Percentiles rank a stretch among this genome's conserved stretches.
Conservation (phyloP, 1,140 invertebrate genomes). For the Nasonia giraulti region DNA sequence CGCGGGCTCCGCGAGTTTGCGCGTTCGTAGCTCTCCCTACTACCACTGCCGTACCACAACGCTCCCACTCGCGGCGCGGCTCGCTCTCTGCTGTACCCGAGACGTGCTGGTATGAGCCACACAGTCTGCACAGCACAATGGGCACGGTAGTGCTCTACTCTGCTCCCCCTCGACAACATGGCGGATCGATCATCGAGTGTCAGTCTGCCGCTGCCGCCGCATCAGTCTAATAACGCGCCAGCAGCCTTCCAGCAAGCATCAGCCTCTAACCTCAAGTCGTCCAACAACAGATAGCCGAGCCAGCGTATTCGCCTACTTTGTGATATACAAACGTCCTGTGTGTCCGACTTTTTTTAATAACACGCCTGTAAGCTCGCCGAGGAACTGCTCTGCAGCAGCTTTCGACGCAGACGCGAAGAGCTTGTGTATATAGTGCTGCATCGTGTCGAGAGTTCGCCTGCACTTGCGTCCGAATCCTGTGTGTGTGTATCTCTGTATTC, state of each 20-base stretch:
- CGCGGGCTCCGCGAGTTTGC: background rate
- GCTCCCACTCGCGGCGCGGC: background rate
- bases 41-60: background rate
- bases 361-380: background rate
- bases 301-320: background rate
- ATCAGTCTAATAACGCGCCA: background rate
- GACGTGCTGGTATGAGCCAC: background rate
- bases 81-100: background rate
- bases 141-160: constrained; percentile 15
- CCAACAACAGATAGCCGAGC: background rate
- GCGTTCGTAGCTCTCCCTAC: background rate
- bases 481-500: background rate
- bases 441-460: background rate
- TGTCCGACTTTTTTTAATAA: background rate
- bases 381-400: background rate
- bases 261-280: background rate
- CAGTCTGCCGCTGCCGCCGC: background rate
- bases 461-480: background rate
- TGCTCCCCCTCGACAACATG: constrained; percentile 50
- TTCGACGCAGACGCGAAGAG: constrained; percentile 12
- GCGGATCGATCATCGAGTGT: constrained; percentile 57
- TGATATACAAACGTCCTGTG: background rate
- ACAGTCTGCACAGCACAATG: background rate
- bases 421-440: background rate
- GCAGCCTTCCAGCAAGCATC: background rate